phyloP scores from a whole-genome alignment of 2,888 invertebrate species.

The Oegoconia quadripuncta region DNA sequence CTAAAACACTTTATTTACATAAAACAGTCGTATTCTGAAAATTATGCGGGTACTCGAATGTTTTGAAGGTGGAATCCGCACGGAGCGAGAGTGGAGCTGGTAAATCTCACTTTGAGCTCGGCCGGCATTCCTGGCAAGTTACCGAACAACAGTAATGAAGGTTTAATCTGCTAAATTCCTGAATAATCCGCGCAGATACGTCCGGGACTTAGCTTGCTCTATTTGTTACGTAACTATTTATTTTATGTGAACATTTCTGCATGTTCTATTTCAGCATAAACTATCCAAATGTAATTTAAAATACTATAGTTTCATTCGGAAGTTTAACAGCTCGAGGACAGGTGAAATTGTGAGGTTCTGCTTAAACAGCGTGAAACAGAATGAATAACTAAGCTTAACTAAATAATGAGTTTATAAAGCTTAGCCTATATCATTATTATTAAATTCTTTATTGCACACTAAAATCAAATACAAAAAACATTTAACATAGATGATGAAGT shows the following conservation, averaged over 20 bases:
- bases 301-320: too few species aligned
- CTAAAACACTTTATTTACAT: conserved; percentile 37
- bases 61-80: conserved; percentile 49
- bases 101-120: conserved; percentile 58
- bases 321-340: too few species aligned
- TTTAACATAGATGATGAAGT: too few species aligned
- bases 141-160: conserved; percentile 67
- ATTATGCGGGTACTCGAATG: conserved; percentile 44
- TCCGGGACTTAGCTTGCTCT: conserved; percentile 37
- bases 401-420: too few species aligned
- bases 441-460: too few species aligned
- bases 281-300: too few species aligned
- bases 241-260: background rate
- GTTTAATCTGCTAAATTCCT: conserved; percentile 60
- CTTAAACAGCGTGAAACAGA: too few species aligned
- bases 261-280: too few species aligned
- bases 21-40: conserved; percentile 49
- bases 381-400: too few species aligned
- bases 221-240: background rate
- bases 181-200: conserved; percentile 47
- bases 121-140: conserved; percentile 57
- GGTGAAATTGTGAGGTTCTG: too few species aligned
- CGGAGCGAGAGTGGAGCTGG: conserved; percentile 34
- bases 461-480: too few species aligned
- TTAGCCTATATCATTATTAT: too few species aligned